Conservation (phyloP, 2,797 vertebrate genomes). For the Gymnothorax reevesii region DNA sequence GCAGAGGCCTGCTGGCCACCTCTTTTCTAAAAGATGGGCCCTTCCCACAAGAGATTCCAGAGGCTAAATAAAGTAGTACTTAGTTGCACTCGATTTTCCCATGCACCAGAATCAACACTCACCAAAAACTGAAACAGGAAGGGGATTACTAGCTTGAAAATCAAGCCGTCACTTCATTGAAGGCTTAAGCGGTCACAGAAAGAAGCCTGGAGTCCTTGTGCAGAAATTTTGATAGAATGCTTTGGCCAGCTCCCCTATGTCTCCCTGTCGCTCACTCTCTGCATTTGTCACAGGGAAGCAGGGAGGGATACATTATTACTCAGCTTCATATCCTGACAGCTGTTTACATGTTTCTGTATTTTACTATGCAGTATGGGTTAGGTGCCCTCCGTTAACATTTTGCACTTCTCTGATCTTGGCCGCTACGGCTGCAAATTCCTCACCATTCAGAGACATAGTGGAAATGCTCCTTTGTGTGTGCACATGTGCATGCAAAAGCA, state of each 20-base stretch:
- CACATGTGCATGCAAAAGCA: background rate
- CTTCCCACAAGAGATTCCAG: background rate
- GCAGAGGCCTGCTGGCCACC: background rate
- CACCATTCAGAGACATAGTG: background rate
- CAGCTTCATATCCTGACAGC: background rate
- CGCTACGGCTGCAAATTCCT: background rate
- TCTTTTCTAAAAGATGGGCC: background rate
- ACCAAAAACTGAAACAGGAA: background rate
- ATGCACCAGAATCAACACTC: background rate
- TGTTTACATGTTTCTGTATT: background rate
- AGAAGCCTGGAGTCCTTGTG: background rate
- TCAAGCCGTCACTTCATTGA: background rate
- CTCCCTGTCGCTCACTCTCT: background rate
- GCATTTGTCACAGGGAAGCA: background rate
- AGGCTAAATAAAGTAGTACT: background rate
- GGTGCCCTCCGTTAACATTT: background rate
- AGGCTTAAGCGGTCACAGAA: background rate
- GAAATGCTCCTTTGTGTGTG: background rate
- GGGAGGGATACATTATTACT: background rate
- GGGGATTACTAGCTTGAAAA: constrained; percentile 4
- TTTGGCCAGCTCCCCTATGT: background rate
- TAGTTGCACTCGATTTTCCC: background rate
- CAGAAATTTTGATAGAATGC: background rate
- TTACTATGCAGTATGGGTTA: background rate
- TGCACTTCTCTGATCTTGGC: background rate